Evolutionary conservation across 2,888 invertebrate species (phyloP).

Genomic region (Aspidiotus rigidus): DNA sequence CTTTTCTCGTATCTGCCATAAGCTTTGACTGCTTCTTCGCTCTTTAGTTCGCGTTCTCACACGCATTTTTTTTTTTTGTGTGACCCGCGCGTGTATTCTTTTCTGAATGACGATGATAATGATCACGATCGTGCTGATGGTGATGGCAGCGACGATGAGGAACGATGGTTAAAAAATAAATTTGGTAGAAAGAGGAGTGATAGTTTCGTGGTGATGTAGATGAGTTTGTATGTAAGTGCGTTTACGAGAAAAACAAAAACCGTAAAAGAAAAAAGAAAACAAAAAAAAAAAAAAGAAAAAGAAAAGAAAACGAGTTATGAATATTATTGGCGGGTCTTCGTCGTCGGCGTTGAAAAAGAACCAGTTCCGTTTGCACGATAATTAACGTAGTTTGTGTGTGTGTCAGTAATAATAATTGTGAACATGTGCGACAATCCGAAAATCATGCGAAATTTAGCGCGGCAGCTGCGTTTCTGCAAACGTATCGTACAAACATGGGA

Average conservation of each 20-base stretch:
- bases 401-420: background rate
- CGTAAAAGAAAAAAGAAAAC: background rate
- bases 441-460: background rate
- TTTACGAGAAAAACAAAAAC: no score
- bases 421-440: conserved; percentile 2
- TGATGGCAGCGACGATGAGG: no score
- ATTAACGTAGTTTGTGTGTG: background rate
- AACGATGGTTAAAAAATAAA: background rate
- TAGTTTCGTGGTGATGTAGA: no score
- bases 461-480: background rate
- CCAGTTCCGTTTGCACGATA: background rate
- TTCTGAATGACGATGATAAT: background rate
- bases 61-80: conserved; percentile 9
- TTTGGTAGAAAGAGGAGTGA: background rate
- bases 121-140: no score
- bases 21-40: conserved; percentile 1
- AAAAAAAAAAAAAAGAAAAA: background rate
- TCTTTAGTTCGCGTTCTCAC: conserved; percentile 3
- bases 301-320: background rate
- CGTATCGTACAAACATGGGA: background rate
- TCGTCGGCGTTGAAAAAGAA: background rate
- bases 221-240: no score
- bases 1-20: background rate
- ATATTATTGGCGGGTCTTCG: background rate
- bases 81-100: conserved; percentile 2